These are phyloP conservation scores for Drosophila imparisetae DNA, from an alignment of 2,888 invertebrate species.

Conservation along the genomic window DNA sequence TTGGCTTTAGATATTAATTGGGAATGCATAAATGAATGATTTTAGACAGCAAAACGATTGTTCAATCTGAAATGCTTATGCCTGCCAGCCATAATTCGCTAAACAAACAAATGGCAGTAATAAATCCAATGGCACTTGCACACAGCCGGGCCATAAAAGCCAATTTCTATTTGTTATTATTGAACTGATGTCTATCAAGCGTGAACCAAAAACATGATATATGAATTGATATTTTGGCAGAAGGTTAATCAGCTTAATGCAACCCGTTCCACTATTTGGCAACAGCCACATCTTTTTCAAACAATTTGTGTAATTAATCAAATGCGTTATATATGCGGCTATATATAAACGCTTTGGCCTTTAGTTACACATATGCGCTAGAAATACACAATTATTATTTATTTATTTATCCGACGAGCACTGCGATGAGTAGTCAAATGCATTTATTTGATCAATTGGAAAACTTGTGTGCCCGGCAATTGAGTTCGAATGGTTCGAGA, in stretches of 20 bases:
- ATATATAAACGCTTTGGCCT: conserved; percentile 64
- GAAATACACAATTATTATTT: neutral
- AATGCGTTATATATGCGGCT: conserved; percentile 45
- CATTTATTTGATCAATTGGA: conserved; percentile 60
- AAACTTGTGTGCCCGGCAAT: conserved; percentile 45
- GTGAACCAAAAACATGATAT: conserved; percentile 12
- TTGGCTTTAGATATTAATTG: conserved; percentile 6
- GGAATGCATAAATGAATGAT: conserved; percentile 8
- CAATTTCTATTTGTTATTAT: conserved; percentile 26
- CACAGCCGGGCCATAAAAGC: conserved; percentile 4
- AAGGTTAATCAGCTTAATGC: conserved; percentile 42
- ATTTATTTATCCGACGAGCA: conserved; percentile 46
- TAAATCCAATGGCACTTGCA: conserved; percentile 25
- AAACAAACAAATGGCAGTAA: conserved; percentile 31
- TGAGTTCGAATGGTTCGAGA: conserved; percentile 43
- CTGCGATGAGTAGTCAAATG: conserved; percentile 45
- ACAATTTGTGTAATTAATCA: conserved; percentile 56
- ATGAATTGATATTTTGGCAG: conserved; percentile 16
- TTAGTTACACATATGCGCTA: neutral
- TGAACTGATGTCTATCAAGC: conserved; percentile 21
- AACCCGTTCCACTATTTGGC: conserved; percentile 30
- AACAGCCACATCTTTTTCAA: conserved; percentile 20
- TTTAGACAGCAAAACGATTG: conserved; percentile 21
- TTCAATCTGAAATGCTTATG: conserved; percentile 32
- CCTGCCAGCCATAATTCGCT: conserved; percentile 43